Evolutionary conservation across 2,113 vertebrate genomes (phyloP).

Genomic region (Hemiscyllium ocellatum): DNA sequence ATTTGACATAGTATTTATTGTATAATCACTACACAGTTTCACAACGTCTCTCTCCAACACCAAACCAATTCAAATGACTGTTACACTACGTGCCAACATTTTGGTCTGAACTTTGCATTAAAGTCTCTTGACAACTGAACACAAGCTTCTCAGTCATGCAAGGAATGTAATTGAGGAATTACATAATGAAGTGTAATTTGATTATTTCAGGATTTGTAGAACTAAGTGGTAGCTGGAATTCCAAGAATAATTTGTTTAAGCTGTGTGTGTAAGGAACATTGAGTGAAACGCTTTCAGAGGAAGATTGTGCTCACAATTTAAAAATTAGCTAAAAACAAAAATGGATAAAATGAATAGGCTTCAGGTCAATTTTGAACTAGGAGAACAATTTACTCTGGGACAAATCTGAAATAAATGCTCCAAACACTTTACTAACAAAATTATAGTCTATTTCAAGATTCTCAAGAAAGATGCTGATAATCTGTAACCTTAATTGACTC

Average conservation of each 20-base stretch:
- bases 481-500: not conserved
- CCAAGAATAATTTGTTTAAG: not conserved
- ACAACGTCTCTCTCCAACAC: not conserved
- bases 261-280: not conserved
- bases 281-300: not conserved
- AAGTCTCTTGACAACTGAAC: not conserved
- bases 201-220: not conserved
- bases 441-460: not conserved
- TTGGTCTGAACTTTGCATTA: not conserved
- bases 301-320: not conserved
- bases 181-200: not conserved
- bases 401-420: too few relatives aligned
- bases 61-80: not conserved
- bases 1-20: not conserved
- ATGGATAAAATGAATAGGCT: not conserved
- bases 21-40: not conserved
- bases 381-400: not conserved
- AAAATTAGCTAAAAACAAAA: not conserved
- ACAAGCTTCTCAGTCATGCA: not conserved
- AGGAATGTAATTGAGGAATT: conserved; percentile 22
- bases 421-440: not conserved
- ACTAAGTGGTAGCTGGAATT: not conserved
- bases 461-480: not conserved
- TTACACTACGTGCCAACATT: not conserved
- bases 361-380: not conserved